A percentile compares a stretch with the other conserved stretches of the same genome.
These are phyloP conservation scores for Eudyptes chrysolophus DNA, from an alignment of 2,113 vertebrate genomes.

Conservation along the genomic window DNA sequence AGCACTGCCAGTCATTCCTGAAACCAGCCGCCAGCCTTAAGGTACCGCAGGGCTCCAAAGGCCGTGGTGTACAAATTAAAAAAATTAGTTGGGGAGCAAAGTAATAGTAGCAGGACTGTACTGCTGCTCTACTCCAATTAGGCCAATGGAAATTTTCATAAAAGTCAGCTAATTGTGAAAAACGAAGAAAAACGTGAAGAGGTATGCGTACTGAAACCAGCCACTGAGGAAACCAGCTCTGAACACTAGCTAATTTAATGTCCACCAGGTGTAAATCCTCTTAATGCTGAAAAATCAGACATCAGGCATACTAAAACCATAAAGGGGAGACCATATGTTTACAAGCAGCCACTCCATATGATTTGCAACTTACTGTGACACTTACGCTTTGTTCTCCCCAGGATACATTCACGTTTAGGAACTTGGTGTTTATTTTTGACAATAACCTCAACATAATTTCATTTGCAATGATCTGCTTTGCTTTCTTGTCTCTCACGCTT, in stretches of 20 bases:
- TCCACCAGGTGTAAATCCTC: not conserved
- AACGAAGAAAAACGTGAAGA: not conserved
- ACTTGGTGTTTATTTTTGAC: not conserved
- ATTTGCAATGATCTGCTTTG: not conserved
- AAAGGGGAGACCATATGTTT: not conserved
- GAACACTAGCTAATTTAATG: not conserved
- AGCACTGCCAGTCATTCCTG: not conserved
- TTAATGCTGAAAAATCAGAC: not conserved
- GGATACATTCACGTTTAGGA: not conserved
- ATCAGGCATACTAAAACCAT: not conserved
- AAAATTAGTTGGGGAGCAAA: not conserved
- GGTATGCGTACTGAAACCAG: not conserved
- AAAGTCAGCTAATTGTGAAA: not conserved
- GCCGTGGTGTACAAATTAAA: not conserved
- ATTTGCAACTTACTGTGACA: not conserved
- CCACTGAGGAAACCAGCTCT: not conserved
- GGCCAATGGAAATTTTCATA: not conserved
- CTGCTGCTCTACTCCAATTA: not conserved
- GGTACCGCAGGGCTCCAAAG: not conserved
- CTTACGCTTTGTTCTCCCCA: not conserved
- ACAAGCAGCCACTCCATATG: not conserved
- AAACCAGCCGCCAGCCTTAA: not conserved
- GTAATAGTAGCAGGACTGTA: not conserved
- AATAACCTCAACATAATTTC: not conserved
- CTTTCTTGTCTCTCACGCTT: not conserved